phyloP scores from a whole-genome alignment of 64 coral and sea anemone species.

The Stichodactyla helianthus region DNA sequence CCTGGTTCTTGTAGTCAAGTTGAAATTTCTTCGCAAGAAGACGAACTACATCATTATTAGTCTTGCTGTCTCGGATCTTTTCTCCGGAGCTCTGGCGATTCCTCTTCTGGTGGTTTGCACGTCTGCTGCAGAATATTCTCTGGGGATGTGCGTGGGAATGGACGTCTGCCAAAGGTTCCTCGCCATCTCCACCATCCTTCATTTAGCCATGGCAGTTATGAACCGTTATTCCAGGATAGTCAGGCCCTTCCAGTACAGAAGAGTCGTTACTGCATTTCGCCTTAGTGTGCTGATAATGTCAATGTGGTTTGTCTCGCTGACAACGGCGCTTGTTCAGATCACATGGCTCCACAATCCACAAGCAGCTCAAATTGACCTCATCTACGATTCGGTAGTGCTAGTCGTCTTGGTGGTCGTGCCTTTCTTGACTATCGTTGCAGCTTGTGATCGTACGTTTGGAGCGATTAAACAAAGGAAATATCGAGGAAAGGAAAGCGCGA shows the following conservation, averaged over 20 bases:
- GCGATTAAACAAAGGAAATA: slow-evolving; percentile 20
- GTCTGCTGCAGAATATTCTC: not conserved
- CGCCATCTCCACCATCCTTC: slow-evolving; percentile 47
- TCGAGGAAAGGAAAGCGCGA: not conserved
- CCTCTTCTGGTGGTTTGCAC: slow-evolving; percentile 35
- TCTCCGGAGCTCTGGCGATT: slow-evolving; percentile 24
- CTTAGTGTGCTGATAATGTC: not conserved
- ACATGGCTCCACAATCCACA: not conserved
- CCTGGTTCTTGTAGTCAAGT: slow-evolving; percentile 3
- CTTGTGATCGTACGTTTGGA: slow-evolving; percentile 20
- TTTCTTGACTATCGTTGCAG: slow-evolving; percentile 11
- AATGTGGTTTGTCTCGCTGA: slow-evolving; percentile 24
- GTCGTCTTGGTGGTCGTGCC: slow-evolving; percentile 22
- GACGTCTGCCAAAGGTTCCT: slow-evolving; percentile 42
- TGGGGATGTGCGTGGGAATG: slow-evolving; percentile 27
- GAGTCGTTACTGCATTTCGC: slow-evolving; percentile 4
- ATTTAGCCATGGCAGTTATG: slow-evolving; percentile 16
- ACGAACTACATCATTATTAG: slow-evolving; percentile 41
- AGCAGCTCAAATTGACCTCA: not conserved
- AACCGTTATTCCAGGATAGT: slow-evolving; percentile 39
- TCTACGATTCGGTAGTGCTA: slow-evolving; percentile 22
- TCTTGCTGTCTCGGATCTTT: slow-evolving; percentile 31
- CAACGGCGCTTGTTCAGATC: slow-evolving; percentile 12
- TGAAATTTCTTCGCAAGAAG: slow-evolving; percentile 19
- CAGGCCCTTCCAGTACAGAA: slow-evolving; percentile 11